A percentile compares a stretch with the other conserved stretches of the same genome.
These are phyloP conservation scores for Phalera bucephala DNA, from an alignment of 2,888 invertebrate genomes.

Conservation along the genomic window DNA sequence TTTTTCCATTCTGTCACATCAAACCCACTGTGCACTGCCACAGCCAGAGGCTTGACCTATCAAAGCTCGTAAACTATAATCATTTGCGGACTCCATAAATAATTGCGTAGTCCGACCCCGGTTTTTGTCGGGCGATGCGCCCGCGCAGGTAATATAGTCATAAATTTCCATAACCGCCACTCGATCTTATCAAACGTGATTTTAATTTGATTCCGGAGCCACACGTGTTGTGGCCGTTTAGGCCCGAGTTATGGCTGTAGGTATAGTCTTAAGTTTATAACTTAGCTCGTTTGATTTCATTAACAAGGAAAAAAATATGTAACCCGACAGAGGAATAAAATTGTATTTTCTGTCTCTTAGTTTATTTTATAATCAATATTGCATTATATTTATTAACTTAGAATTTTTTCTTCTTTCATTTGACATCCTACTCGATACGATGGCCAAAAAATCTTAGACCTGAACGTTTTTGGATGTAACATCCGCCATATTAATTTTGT, in stretches of 20 bases:
- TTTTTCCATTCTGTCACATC: not conserved
- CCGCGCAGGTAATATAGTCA: slow-evolving; percentile 83
- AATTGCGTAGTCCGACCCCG: slow-evolving; percentile 73
- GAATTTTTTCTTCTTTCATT: too few species aligned
- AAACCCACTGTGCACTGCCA: slow-evolving; percentile 15
- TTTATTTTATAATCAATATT: not conserved
- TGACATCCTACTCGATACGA: too few species aligned
- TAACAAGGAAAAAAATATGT: not conserved
- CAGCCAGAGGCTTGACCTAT: slow-evolving; percentile 66
- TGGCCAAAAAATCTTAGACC: too few species aligned
- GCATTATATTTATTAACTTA: not conserved
- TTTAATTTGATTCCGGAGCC: slow-evolving; percentile 82
- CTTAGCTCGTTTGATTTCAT: slow-evolving; percentile 7
- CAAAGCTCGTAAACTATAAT: slow-evolving; percentile 78
- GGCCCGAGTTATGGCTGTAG: slow-evolving; percentile 70
- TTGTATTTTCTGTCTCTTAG: too few species aligned
- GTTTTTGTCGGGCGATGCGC: slow-evolving; percentile 77
- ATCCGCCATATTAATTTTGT: too few species aligned
- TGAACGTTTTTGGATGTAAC: too few species aligned
- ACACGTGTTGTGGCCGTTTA: slow-evolving; percentile 77
- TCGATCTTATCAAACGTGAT: slow-evolving; percentile 83
- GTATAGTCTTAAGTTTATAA: slow-evolving; percentile 41
- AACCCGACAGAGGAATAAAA: too few species aligned
- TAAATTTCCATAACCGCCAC: slow-evolving; percentile 83
- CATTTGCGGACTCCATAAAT: slow-evolving; percentile 79